Conservation (phyloP, 53 echinoderm and acorn worm species). For the Holothuria scabra region DNA sequence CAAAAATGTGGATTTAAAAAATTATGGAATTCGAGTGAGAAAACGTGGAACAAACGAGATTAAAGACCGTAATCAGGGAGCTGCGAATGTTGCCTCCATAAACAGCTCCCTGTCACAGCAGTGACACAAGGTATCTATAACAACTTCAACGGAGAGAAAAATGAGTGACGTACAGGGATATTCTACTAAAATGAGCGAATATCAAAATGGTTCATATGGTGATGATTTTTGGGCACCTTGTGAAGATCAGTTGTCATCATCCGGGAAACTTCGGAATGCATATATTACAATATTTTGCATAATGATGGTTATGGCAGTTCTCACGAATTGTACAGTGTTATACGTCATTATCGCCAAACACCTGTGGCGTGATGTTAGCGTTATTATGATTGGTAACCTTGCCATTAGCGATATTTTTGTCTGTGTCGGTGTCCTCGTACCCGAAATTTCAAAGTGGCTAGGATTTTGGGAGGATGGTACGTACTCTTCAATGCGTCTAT, state of each 20-base stretch:
- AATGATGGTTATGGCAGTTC: background rate
- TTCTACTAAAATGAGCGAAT: constrained; percentile 30
- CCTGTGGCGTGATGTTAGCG: constrained; percentile 31
- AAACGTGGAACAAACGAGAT: no score
- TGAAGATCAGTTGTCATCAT: constrained; percentile 5
- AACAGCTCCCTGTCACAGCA: no score
- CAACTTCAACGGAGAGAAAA: no score
- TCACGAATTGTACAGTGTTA: constrained; percentile 12
- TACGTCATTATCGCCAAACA: constrained; percentile 10
- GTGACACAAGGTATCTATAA: no score
- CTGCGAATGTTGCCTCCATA: no score
- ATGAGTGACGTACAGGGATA: no score
- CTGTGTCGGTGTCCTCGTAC: constrained; percentile 32
- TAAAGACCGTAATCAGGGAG: no score
- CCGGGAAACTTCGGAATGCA: background rate
- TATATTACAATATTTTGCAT: constrained; percentile 26
- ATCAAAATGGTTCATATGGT: background rate
- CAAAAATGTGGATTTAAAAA: no score
- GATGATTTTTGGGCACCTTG: background rate
- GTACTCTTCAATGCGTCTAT: constrained; percentile 1
- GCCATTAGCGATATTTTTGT: constrained; percentile 35
- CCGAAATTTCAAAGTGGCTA: constrained; percentile 38
- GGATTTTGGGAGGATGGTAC: constrained; percentile 15
- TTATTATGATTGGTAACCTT: constrained; percentile 36
- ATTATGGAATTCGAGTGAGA: no score